Evolutionary conservation across 2,888 invertebrate genomes (phyloP).

Genomic region (Sepiola atlantica): DNA sequence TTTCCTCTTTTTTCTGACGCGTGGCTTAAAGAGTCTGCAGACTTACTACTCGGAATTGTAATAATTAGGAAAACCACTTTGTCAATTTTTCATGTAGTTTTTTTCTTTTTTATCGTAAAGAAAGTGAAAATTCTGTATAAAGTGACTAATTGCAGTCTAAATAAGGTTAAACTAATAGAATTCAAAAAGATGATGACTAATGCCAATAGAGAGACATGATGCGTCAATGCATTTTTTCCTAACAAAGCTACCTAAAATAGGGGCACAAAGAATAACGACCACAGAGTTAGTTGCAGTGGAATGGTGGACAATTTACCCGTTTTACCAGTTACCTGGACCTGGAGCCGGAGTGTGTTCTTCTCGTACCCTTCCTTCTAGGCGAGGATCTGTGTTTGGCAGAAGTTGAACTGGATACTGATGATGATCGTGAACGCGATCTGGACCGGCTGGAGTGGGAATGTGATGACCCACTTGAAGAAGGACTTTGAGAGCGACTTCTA

Average conservation of each 20-base stretch:
- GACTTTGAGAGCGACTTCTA: conserved; percentile 51
- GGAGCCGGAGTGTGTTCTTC: conserved; percentile 57
- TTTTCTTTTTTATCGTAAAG: neutral
- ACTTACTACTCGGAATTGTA: too few relatives aligned
- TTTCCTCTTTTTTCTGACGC: too few relatives aligned
- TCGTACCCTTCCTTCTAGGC: conserved; percentile 55
- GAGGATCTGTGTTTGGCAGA: conserved; percentile 50
- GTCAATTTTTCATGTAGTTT: neutral
- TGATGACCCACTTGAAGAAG: conserved; percentile 47
- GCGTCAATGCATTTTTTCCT: neutral
- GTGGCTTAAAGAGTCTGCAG: too few relatives aligned
- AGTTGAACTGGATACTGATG: conserved; percentile 54
- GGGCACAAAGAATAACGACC: neutral
- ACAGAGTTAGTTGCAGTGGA: conserved; percentile 3
- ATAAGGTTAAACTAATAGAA: neutral
- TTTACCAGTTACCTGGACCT: conserved; percentile 70
- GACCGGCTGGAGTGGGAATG: conserved; percentile 54
- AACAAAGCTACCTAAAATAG: neutral
- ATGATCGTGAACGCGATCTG: conserved; percentile 53
- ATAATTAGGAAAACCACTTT: too few relatives aligned
- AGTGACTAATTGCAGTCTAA: neutral
- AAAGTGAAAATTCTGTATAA: neutral
- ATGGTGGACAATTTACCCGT: conserved; percentile 54
- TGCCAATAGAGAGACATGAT: neutral
- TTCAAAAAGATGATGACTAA: neutral